Conservation (phyloP, 2,888 invertebrate species). For the Uropetala carovei region DNA sequence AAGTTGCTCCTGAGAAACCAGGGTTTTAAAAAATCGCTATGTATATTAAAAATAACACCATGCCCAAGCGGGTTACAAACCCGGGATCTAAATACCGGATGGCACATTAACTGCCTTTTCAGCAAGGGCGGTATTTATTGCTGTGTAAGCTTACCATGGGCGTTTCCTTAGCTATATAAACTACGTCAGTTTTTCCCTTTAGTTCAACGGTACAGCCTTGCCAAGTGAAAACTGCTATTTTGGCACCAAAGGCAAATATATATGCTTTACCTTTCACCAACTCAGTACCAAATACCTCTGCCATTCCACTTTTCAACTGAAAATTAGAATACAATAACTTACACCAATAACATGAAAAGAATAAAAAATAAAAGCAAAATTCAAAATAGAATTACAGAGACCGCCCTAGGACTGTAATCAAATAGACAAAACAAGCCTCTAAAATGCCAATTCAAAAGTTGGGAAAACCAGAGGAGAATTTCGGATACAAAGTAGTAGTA, state of each 20-base stretch:
- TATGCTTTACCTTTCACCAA: constrained; percentile 94
- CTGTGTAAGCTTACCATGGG: constrained; percentile 85
- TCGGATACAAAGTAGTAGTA: background rate
- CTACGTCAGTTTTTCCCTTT: constrained; percentile 92
- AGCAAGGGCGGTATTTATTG: too few relatives aligned
- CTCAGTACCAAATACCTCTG: constrained; percentile 98
- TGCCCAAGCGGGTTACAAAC: too few relatives aligned
- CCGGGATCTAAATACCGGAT: too few relatives aligned
- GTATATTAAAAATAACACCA: background rate
- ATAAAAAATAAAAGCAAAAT: background rate
- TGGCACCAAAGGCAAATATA: constrained; percentile 91
- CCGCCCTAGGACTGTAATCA: constrained; percentile 39
- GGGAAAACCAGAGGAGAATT: background rate
- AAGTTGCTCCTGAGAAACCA: too few relatives aligned
- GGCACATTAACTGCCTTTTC: too few relatives aligned
- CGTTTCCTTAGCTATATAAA: constrained; percentile 96
- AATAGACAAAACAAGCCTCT: constrained; percentile 53
- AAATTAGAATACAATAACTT: constrained; percentile 68
- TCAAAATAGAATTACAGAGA: background rate
- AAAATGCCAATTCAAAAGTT: constrained; percentile 65
- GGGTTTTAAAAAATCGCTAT: too few relatives aligned
- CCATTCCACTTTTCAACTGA: constrained; percentile 91
- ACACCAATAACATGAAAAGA: background rate
- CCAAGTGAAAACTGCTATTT: constrained; percentile 97
- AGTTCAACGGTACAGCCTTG: constrained; percentile 94